Evolutionary conservation across 2,888 invertebrate genomes (phyloP).

Genomic region (Cheiracanthium punctorium): DNA sequence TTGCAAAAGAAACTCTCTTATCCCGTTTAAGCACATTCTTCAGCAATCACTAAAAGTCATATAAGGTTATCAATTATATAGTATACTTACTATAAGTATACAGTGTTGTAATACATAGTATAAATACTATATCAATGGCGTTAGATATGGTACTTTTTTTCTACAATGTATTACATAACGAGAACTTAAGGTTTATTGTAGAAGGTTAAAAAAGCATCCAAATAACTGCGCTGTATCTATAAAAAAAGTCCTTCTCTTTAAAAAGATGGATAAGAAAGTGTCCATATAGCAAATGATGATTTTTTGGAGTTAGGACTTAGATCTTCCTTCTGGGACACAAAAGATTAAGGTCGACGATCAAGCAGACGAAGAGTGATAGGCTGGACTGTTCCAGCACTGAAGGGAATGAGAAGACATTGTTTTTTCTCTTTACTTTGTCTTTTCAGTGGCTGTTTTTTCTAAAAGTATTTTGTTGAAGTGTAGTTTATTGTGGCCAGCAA

Average conservation of each 20-base stretch:
- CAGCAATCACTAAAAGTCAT: too few species aligned
- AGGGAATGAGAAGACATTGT: conserved; percentile 20
- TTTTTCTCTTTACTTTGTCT: conserved; percentile 24
- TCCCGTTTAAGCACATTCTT: too few species aligned
- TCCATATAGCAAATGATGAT: conserved; percentile 63
- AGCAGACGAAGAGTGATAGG: conserved; percentile 61
- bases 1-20: too few species aligned
- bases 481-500: too few species aligned
- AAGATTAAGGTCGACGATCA: conserved; percentile 64
- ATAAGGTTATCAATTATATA: too few species aligned
- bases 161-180: too few species aligned
- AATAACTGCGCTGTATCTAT: conserved; percentile 55
- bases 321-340: conserved; percentile 53
- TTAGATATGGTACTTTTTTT: too few species aligned
- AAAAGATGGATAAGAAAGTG: conserved; percentile 65
- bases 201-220: conserved; percentile 26
- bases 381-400: conserved; percentile 21
- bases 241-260: conserved; percentile 54
- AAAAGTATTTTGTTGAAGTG: too few species aligned
- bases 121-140: too few species aligned
- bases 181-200: conserved; percentile 56
- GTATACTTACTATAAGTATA: too few species aligned
- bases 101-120: too few species aligned
- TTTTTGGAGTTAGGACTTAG: conserved; percentile 52
- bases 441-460: too few species aligned